Conservation (phyloP, 1,140 invertebrate genomes). For the Mizuhopecten yessoensis region DNA sequence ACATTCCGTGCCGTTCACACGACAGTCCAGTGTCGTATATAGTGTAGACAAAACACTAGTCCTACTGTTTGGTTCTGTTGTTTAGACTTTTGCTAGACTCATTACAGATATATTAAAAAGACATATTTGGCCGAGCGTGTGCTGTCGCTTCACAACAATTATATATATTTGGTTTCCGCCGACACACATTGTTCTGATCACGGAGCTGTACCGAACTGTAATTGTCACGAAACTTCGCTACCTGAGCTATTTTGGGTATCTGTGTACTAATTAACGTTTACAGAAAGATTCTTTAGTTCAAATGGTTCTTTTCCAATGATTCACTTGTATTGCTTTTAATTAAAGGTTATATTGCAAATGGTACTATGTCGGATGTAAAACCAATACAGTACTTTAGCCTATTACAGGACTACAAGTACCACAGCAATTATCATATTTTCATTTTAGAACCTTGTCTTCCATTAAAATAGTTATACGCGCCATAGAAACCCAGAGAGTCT, state of each 20-base stretch:
- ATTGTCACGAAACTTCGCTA: background rate
- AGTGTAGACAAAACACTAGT: background rate
- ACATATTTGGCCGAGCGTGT: background rate
- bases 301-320: too few species aligned
- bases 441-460: too few species aligned
- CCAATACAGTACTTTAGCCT: too few species aligned
- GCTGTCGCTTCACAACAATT: background rate
- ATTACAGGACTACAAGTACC: too few species aligned
- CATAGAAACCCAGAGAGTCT: background rate
- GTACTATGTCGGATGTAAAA: too few species aligned
- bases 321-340: too few species aligned
- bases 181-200: background rate
- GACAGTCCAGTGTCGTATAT: background rate
- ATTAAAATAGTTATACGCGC: too few species aligned
- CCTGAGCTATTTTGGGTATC: background rate
- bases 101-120: background rate
- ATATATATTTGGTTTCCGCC: background rate
- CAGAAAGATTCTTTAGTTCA: too few species aligned
- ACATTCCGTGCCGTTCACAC: background rate
- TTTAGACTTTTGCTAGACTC: background rate
- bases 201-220: background rate
- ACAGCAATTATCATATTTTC: too few species aligned
- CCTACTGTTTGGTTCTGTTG: background rate
- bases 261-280: too few species aligned
- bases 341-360: too few species aligned